Conservation (phyloP, 1,140 invertebrate species). For the Drosophila neocordata region DNA sequence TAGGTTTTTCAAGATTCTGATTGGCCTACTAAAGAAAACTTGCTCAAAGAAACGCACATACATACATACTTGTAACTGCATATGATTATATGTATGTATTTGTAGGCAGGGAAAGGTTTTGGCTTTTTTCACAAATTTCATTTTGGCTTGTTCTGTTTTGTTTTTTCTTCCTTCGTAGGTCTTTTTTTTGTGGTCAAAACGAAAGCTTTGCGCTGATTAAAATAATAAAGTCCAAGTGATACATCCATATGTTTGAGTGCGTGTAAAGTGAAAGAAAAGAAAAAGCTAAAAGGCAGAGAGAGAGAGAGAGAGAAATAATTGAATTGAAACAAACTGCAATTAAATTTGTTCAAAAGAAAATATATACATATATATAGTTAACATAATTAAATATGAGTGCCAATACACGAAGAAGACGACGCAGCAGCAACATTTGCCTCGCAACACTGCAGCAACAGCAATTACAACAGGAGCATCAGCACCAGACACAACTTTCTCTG, state of each 20-base stretch:
- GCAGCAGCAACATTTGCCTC: conserved; percentile 15
- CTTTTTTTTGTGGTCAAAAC: conserved; percentile 58
- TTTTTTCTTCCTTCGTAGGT: conserved; percentile 64
- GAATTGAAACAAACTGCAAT: conserved; percentile 8
- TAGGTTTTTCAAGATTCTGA: conserved; percentile 28
- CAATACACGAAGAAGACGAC: conserved; percentile 38
- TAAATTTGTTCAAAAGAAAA: not conserved
- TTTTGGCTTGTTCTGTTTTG: conserved; percentile 57
- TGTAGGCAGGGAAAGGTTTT: conserved; percentile 32
- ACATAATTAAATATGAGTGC: conserved; percentile 58
- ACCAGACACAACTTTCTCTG: conserved; percentile 45
- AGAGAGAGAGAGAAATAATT: conserved; percentile 24
- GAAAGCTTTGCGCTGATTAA: conserved; percentile 47
- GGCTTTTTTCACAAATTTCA: conserved; percentile 41
- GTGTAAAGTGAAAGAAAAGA: conserved; percentile 45
- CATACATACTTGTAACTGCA: conserved; percentile 7
- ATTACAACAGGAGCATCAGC: conserved; percentile 9
- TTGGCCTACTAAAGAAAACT: conserved; percentile 73
- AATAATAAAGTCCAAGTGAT: conserved; percentile 12
- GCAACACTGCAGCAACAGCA: conserved; percentile 16
- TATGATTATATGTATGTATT: not conserved
- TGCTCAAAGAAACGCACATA: conserved; percentile 35
- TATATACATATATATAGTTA: conserved; percentile 3
- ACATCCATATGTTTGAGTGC: conserved; percentile 40
- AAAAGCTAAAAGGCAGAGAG: conserved; percentile 29